phyloP scores from a whole-genome alignment of 30 jellyfish, hydroid and myxozoan species.

The Aurelia sp. region DNA sequence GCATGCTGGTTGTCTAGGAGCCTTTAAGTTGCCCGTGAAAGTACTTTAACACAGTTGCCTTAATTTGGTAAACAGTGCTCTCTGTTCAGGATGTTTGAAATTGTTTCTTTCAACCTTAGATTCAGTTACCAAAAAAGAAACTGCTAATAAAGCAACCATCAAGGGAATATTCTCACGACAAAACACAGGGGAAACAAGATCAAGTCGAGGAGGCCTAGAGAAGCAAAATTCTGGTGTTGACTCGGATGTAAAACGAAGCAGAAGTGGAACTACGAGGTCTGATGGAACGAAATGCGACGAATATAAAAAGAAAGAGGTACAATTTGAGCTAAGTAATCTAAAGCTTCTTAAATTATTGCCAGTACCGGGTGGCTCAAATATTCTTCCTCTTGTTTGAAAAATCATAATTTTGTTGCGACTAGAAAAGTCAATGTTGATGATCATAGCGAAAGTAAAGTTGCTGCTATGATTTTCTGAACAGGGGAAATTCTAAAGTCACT shows the following conservation, averaged over 20 bases:
- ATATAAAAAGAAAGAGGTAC: not conserved
- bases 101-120: not conserved
- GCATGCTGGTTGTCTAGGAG: too few relatives aligned
- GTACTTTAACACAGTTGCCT: too few relatives aligned
- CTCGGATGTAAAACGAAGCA: not conserved
- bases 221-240: constrained; percentile 3
- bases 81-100: too few relatives aligned
- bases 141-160: constrained; percentile 2
- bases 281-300: not conserved
- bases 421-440: too few relatives aligned
- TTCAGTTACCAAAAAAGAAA: constrained; percentile 29
- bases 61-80: too few relatives aligned
- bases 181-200: constrained; percentile 27
- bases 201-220: constrained; percentile 19
- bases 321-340: not conserved
- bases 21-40: too few relatives aligned
- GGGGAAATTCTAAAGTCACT: too few relatives aligned
- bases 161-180: constrained; percentile 53
- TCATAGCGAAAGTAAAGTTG: too few relatives aligned
- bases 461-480: too few relatives aligned
- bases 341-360: not conserved
- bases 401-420: too few relatives aligned
- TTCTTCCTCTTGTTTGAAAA: too few relatives aligned
- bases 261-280: constrained; percentile 21
- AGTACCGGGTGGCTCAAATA: too few relatives aligned